Conservation (phyloP, 2,113 vertebrate species). For the Onychorhynchus coronatus region DNA sequence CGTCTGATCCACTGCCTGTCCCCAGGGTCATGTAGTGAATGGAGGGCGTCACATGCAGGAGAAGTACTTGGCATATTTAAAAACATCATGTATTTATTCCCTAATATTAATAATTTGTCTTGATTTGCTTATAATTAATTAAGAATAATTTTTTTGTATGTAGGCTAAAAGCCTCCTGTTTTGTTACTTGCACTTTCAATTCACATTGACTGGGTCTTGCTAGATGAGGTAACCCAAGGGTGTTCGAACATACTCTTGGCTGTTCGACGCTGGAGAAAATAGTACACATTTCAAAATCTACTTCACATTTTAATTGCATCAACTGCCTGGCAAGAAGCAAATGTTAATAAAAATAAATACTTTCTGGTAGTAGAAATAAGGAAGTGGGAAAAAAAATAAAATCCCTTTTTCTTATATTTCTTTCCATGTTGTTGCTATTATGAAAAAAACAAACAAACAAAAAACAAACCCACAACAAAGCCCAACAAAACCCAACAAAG, state of each 20-base stretch:
- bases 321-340: background rate
- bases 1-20: background rate
- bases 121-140: background rate
- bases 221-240: background rate
- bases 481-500: background rate
- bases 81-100: background rate
- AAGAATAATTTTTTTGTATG: background rate
- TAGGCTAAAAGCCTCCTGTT: background rate
- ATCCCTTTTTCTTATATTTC: background rate
- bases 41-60: background rate
- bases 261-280: background rate
- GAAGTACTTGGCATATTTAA: background rate
- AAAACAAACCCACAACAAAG: background rate
- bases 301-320: background rate
- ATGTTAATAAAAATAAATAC: background rate
- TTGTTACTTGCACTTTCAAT: background rate
- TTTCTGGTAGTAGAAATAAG: background rate
- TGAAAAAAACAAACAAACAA: background rate
- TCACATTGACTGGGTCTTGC: background rate
- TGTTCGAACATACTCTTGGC: background rate
- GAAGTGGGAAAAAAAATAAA: background rate
- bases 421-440: background rate
- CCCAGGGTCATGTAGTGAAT: background rate
- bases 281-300: background rate
- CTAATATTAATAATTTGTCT: background rate